These are phyloP conservation scores for Notodonta ziczac DNA, from an alignment of 2,888 invertebrate genomes.

Conservation along the genomic window DNA sequence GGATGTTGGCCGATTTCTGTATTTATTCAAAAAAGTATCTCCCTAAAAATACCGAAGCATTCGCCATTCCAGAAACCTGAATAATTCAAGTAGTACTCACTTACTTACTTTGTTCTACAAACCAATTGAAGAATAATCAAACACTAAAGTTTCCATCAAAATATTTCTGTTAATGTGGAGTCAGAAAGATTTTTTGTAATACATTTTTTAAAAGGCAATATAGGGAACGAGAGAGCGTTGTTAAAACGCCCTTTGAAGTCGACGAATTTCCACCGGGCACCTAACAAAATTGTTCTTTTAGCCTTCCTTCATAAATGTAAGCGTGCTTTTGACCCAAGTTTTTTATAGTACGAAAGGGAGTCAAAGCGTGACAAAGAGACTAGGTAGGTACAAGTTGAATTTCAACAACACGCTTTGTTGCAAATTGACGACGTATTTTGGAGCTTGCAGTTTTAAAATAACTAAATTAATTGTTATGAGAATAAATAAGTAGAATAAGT, in stretches of 20 bases:
- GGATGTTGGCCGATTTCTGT: too few relatives aligned
- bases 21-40: too few relatives aligned
- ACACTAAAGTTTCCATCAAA: slow-evolving; percentile 23
- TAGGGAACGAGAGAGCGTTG: slow-evolving; percentile 70
- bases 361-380: slow-evolving; percentile 69
- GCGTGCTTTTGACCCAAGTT: slow-evolving; percentile 63
- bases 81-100: too few relatives aligned
- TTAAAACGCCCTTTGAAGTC: slow-evolving; percentile 80
- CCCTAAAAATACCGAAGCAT: too few relatives aligned
- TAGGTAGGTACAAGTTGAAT: slow-evolving; percentile 44
- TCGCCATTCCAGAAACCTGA: too few relatives aligned
- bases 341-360: slow-evolving; percentile 64
- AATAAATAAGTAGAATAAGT: too few relatives aligned
- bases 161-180: slow-evolving; percentile 32
- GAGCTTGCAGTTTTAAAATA: too few relatives aligned
- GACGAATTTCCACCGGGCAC: slow-evolving; percentile 74
- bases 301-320: slow-evolving; percentile 69
- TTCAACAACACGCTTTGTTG: slow-evolving; percentile 49
- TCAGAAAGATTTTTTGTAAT: slow-evolving; percentile 51
- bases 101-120: too few relatives aligned
- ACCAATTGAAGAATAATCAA: not conserved
- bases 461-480: too few relatives aligned
- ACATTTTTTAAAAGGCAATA: slow-evolving; percentile 69
- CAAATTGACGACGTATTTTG: slow-evolving; percentile 40
- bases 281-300: slow-evolving; percentile 82